Evolutionary conservation across 1,140 invertebrate species (phyloP).

Genomic region (Kradibia gibbosae): DNA sequence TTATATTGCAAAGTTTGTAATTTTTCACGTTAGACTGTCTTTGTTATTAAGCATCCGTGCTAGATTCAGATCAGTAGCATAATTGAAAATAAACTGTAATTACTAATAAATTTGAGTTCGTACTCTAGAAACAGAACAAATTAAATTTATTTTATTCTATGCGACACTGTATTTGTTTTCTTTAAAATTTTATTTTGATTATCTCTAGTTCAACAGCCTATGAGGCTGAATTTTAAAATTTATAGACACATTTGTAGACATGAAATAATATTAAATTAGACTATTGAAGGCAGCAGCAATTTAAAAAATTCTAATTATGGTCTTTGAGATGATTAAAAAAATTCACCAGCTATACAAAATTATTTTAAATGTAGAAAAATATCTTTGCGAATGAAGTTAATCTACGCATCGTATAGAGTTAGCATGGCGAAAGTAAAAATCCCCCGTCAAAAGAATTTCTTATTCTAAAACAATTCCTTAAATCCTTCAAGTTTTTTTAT

Average conservation of each 20-base stretch:
- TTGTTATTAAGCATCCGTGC: not conserved
- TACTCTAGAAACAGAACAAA: not conserved
- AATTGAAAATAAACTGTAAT: not conserved
- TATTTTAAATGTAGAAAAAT: no score
- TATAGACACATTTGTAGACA: no score
- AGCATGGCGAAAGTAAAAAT: no score
- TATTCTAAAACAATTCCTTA: slow-evolving; percentile 8
- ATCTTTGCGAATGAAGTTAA: no score
- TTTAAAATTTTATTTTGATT: not conserved
- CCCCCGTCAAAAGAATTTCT: not conserved
- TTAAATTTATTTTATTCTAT: not conserved
- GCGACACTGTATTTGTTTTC: not conserved
- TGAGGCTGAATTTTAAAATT: no score
- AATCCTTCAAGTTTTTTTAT: not conserved
- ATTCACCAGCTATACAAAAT: no score
- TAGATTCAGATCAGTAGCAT: not conserved
- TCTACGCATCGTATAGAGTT: no score
- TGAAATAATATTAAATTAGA: no score
- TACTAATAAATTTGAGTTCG: not conserved
- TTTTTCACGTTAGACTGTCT: not conserved
- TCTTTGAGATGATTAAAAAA: no score
- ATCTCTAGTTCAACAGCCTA: no score
- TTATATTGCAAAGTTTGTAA: not conserved
- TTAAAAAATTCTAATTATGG: no score
- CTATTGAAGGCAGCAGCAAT: no score